Conservation (phyloP, 2,888 invertebrate species). For the Metopia argyrocephala region DNA sequence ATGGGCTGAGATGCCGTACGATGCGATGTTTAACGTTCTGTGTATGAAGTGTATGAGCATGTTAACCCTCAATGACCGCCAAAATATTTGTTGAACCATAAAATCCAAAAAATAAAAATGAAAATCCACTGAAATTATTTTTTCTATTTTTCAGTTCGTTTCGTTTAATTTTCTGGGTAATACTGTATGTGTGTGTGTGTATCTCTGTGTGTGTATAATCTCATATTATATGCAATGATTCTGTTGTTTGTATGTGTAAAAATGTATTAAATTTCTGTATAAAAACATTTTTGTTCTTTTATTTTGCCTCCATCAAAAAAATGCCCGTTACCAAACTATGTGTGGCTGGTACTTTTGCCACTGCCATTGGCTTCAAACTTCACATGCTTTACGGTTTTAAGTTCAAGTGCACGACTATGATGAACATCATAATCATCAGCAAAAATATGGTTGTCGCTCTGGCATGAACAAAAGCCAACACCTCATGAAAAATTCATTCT, state of each 20-base stretch:
- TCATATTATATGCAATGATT: too few relatives aligned
- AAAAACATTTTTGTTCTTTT: not conserved
- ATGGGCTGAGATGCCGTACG: constrained; percentile 18
- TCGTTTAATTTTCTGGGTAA: not conserved
- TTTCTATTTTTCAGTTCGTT: constrained; percentile 8
- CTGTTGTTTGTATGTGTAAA: not conserved
- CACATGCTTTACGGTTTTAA: constrained; percentile 56
- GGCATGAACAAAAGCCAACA: constrained; percentile 75
- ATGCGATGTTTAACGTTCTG: constrained; percentile 29
- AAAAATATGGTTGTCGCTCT: constrained; percentile 61
- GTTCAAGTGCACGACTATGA: constrained; percentile 67
- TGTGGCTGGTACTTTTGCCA: not conserved
- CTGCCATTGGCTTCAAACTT: constrained; percentile 5
- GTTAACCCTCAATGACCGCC: constrained; percentile 63
- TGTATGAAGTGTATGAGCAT: constrained; percentile 32
- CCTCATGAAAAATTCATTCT: constrained; percentile 77
- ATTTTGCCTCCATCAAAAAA: too few relatives aligned
- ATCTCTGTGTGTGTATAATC: too few relatives aligned
- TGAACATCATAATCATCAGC: constrained; percentile 48
- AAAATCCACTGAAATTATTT: constrained; percentile 26
- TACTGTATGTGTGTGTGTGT: not conserved
- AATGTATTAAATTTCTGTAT: not conserved
- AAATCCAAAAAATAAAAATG: constrained; percentile 45
- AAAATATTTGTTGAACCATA: constrained; percentile 64
- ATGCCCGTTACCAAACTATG: not conserved